Percentiles rank a stretch among this genome's conserved stretches.
Evolutionary conservation across 2,797 vertebrate genomes (phyloP).

Genomic region (Salmo trutta): DNA sequence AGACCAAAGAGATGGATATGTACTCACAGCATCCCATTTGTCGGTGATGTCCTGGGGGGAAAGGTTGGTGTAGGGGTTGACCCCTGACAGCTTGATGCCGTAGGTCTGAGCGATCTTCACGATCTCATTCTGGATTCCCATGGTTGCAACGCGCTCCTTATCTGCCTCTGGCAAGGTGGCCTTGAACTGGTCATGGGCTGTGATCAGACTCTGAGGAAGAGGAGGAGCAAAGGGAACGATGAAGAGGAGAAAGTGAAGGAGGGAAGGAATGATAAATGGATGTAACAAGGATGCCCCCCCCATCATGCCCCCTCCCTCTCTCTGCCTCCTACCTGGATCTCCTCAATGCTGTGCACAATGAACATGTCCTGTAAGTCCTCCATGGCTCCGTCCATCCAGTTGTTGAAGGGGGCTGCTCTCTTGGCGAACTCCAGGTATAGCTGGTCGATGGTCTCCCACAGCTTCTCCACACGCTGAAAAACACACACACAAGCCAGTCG

Average conservation of each 20-base stretch:
- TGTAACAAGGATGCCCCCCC: background rate
- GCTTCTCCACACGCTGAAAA: conserved; percentile 86
- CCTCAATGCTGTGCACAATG: conserved; percentile 90
- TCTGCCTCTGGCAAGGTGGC: conserved; percentile 88
- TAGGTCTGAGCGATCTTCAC: conserved; percentile 92
- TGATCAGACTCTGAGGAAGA: conserved; percentile 81
- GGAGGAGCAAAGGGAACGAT: background rate
- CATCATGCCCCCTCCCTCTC: background rate
- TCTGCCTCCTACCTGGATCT: conserved; percentile 83
- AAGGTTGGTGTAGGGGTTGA: conserved; percentile 87
- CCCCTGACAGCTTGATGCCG: conserved; percentile 81
- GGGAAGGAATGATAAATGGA: background rate
- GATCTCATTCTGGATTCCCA: conserved; percentile 89
- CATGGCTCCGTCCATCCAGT: conserved; percentile 92
- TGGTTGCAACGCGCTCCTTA: conserved; percentile 85
- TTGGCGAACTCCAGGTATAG: conserved; percentile 90
- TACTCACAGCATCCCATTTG: conserved; percentile 87
- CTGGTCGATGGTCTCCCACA: conserved; percentile 91
- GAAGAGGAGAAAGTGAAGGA: background rate
- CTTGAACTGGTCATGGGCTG: conserved; percentile 91
- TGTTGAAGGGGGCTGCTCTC: conserved; percentile 89
- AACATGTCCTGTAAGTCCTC: conserved; percentile 93
- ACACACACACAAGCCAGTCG: no score
- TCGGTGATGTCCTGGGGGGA: conserved; percentile 79
- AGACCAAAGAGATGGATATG: background rate